Evolutionary conservation across 2,113 vertebrate genomes (phyloP).

Genomic region (Bubo scandiacus): DNA sequence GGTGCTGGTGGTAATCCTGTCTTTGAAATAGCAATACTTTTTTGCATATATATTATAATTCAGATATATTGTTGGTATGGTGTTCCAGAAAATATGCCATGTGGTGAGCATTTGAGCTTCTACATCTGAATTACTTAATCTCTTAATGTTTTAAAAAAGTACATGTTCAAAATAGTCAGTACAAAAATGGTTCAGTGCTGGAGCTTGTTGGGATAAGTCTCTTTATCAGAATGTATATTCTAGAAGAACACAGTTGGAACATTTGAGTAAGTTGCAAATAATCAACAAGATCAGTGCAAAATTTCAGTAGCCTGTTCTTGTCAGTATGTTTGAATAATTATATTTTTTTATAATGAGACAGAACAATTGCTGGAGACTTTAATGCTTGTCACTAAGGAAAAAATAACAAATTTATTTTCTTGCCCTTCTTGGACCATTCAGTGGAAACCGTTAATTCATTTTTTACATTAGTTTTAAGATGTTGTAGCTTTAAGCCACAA

Average conservation of each 20-base stretch:
- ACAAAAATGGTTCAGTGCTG: background rate
- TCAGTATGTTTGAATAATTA: background rate
- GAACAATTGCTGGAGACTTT: background rate
- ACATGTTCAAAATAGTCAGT: background rate
- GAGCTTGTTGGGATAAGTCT: background rate
- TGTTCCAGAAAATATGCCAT: background rate
- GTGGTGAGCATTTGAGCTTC: background rate
- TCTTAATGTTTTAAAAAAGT: background rate
- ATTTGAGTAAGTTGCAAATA: background rate
- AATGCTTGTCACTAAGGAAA: background rate
- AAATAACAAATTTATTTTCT: background rate
- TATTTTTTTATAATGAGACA: background rate
- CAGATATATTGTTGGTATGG: background rate
- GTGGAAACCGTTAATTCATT: background rate
- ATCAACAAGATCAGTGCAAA: background rate
- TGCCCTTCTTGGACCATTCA: background rate
- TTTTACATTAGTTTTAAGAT: background rate
- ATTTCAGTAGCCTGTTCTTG: background rate
- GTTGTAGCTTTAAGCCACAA: background rate
- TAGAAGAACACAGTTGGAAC: background rate
- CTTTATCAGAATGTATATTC: background rate
- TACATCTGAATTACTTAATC: background rate
- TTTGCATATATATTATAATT: background rate
- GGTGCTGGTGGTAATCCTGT: background rate
- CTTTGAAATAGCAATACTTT: background rate